Conservation (phyloP, 2,888 invertebrate genomes). For the Cancer borealis region DNA sequence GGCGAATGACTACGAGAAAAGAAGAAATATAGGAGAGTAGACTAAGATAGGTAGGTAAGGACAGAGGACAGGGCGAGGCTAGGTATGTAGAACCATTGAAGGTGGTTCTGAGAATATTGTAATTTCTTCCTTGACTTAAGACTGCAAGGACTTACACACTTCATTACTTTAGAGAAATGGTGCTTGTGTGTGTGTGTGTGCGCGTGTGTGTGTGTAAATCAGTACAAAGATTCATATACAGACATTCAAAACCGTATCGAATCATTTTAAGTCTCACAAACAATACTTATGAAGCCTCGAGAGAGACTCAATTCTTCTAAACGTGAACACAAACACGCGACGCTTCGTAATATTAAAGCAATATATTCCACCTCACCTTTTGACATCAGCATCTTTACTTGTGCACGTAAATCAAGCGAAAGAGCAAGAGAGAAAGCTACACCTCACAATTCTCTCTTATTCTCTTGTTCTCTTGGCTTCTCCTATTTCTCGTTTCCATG, state of each 20-base stretch:
- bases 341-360: background rate
- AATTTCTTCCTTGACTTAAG: too few relatives aligned
- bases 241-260: background rate
- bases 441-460: background rate
- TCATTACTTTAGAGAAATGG: too few relatives aligned
- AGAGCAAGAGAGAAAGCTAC: background rate
- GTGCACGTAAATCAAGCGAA: background rate
- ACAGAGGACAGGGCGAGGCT: too few relatives aligned
- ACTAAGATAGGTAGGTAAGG: too few relatives aligned
- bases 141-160: too few relatives aligned
- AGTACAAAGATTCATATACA: background rate
- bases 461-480: too few relatives aligned
- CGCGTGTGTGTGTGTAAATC: background rate
- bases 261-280: background rate
- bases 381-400: constrained; percentile 12
- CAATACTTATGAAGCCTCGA: background rate
- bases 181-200: background rate
- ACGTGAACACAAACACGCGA: background rate
- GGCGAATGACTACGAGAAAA: too few relatives aligned
- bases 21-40: too few relatives aligned
- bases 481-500: too few relatives aligned
- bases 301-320: background rate
- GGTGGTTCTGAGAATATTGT: too few relatives aligned
- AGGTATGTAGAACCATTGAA: too few relatives aligned
- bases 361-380: background rate